Evolutionary conservation across 1,140 invertebrate genomes (phyloP).

Genomic region (Aporrectodea caliginosa): DNA sequence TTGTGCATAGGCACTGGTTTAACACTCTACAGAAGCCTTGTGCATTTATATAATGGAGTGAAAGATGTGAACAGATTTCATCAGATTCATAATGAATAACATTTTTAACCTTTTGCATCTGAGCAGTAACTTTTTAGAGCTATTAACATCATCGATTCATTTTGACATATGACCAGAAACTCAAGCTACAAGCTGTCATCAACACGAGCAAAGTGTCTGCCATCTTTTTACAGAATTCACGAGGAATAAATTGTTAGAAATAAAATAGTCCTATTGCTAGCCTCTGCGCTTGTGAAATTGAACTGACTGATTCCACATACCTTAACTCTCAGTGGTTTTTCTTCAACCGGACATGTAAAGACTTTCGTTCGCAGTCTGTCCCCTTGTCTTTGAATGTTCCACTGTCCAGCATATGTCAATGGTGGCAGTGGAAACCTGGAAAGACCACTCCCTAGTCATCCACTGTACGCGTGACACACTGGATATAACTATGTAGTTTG

Average conservation of each 20-base stretch:
- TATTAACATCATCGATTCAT: too few relatives aligned
- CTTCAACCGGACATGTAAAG: constrained; percentile 42
- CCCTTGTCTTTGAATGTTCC: constrained; percentile 50
- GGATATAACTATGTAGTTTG: too few relatives aligned
- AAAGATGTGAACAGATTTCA: too few relatives aligned
- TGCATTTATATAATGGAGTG: too few relatives aligned
- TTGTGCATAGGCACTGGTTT: too few relatives aligned
- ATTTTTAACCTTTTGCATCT: too few relatives aligned
- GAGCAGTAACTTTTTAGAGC: too few relatives aligned
- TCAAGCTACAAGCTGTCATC: neutral
- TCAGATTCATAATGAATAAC: too few relatives aligned
- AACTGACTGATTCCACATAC: constrained; percentile 33
- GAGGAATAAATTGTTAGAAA: too few relatives aligned
- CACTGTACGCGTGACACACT: too few relatives aligned
- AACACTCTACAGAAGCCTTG: too few relatives aligned
- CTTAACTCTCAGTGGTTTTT: constrained; percentile 40
- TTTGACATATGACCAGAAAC: neutral
- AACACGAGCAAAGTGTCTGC: neutral
- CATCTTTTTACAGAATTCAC: neutral
- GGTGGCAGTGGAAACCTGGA: constrained; percentile 59
- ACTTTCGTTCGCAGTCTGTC: constrained; percentile 36
- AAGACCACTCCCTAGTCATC: constrained; percentile 9
- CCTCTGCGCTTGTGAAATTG: neutral
- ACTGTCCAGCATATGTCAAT: constrained; percentile 53
- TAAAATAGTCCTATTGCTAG: too few relatives aligned